A percentile compares a stretch with the other conserved stretches of the same genome.
phyloP scores from a whole-genome alignment of 2,113 vertebrate genomes.

The Octodon degus region DNA sequence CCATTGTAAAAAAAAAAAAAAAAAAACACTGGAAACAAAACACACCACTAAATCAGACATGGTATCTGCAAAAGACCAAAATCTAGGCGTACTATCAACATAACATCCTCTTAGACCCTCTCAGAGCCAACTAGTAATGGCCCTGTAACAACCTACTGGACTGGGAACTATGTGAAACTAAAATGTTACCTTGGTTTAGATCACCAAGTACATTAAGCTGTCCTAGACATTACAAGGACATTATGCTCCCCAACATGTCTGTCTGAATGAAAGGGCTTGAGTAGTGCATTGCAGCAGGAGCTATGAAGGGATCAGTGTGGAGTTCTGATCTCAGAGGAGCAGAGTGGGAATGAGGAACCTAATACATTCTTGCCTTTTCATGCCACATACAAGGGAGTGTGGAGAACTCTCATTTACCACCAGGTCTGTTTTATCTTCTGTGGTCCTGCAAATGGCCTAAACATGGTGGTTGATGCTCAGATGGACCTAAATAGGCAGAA shows the following conservation, averaged over 20 bases:
- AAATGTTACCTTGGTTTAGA: not conserved
- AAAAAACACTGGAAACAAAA: not conserved
- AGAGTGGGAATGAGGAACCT: not conserved
- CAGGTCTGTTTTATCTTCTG: not conserved
- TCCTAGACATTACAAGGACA: not conserved
- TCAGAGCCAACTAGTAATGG: not conserved
- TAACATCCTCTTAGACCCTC: not conserved
- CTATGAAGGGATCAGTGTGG: not conserved
- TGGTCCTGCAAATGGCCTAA: not conserved
- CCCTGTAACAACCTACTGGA: not conserved
- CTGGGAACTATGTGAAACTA: not conserved
- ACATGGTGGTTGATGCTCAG: not conserved
- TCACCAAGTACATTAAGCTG: not conserved
- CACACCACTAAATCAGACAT: not conserved
- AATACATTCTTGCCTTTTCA: not conserved
- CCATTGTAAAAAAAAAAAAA: conserved; percentile 7
- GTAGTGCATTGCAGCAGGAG: not conserved
- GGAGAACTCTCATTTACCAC: not conserved
- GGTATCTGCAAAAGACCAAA: not conserved
- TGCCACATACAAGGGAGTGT: not conserved
- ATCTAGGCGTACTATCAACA: too few species aligned
- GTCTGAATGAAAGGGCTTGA: not conserved
- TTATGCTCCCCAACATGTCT: not conserved
- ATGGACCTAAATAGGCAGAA: not conserved
- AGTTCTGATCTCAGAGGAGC: not conserved